phyloP scores from a whole-genome alignment of 2,797 vertebrate genomes.

The Rhinichthys osculus region DNA sequence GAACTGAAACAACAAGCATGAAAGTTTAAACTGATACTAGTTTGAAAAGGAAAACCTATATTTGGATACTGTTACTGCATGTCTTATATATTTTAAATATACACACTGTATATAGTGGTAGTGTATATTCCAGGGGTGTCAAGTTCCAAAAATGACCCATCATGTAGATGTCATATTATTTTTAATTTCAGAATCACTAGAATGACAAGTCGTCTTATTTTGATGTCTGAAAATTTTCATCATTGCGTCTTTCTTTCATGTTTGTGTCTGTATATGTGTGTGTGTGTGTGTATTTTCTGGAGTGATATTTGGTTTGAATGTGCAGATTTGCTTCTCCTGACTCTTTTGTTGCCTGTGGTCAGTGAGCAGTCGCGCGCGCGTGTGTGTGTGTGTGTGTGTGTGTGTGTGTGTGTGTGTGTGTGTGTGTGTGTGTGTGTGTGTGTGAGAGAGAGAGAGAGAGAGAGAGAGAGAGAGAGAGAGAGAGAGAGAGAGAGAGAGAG shows the following conservation, averaged over 20 bases:
- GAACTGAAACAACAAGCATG: slow-evolving; percentile 3
- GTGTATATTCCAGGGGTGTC: neutral
- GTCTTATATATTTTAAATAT: neutral
- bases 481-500: too few relatives aligned
- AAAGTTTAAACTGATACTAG: neutral
- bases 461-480: too few relatives aligned
- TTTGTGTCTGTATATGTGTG: slow-evolving; percentile 4
- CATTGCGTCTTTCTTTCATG: neutral
- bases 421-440: too few relatives aligned
- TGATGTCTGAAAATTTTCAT: neutral
- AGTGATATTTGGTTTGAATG: slow-evolving; percentile 47
- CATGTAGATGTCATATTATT: neutral
- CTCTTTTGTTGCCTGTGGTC: slow-evolving; percentile 50
- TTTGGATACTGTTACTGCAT: neutral
- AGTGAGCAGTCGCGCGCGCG: neutral
- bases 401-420: too few relatives aligned
- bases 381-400: neutral
- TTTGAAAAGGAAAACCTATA: neutral
- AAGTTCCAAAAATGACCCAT: neutral
- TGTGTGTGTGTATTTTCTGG: slow-evolving; percentile 33
- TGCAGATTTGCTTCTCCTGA: slow-evolving; percentile 7
- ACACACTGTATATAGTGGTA: neutral
- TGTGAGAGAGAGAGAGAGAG: too few relatives aligned
- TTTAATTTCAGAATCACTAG: too few relatives aligned
- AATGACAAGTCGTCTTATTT: neutral